Evolutionary conservation across 2,797 vertebrate genomes (phyloP), one percentile per base, ranked within the genome.

Genomic region (Sitta carolinensis): DNA sequence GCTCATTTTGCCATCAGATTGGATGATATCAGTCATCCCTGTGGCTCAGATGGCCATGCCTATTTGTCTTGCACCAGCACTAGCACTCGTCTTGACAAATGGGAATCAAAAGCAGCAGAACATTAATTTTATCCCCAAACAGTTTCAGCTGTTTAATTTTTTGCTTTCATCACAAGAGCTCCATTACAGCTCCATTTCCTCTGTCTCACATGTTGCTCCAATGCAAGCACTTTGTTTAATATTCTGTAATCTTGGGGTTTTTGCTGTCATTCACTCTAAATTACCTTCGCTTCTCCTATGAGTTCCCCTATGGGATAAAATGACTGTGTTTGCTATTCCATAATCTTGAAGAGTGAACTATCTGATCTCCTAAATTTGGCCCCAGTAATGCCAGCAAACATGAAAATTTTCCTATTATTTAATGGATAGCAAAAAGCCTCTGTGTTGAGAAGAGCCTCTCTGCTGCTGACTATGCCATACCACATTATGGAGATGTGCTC

Each of bases 171-270:
- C 25, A 52, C 3, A 17, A 77, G 34, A 80, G 11, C 43, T 63
- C 76, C 27, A 27, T 62, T 85, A 73, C 4, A 88, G 26, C 18
- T 47, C 43, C 26, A 47, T 66, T 69, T 94, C 61, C 64, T 72
- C n/a, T 69, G 38, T n/a, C 36, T 76, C 40, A 66, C 9, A 9
- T 10, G 22, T 57, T 86, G 61, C 42, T 66, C 20, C 45, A 78
- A 87, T 43, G 19, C 6, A 7, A 83, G 23, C 1, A 11, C 20
- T 80, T 66, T 62, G 43, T 66, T 70, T 64, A 68, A 48, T 34
- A 80, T 11, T 34, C 43, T 43, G 58, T 27, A 52, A 69, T 58
- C 50, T 17, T 2, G 4, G 0, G 2, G 0, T 25, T 51, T 69
- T 84, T 74, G 10, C 63, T 51, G 9, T 38, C 36, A 64, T 54